Evolutionary conservation across 2,888 invertebrate genomes (phyloP), one percentile per base, ranked within the genome.

Genomic region (Julus scanicus): DNA sequence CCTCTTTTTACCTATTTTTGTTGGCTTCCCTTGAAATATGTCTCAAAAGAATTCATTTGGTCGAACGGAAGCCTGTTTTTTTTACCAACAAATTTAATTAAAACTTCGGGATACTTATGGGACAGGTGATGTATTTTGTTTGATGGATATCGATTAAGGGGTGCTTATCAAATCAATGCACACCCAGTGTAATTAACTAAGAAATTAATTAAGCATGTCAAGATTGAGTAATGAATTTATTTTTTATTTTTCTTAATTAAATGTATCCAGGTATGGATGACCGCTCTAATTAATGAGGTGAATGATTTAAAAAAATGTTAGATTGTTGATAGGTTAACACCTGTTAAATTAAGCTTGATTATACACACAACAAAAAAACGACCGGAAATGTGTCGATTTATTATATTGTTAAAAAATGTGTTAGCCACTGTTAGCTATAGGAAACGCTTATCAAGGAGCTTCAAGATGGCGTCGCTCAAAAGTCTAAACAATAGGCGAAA

Each of bases 11-110:
- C 5, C 63, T 8, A 13, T 63, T 63, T 11, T 53, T 17, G 63
- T 63, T 63, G n/a, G n/a, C 63, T 63, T 63, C n/a, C n/a, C 3
- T 63, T n/a, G 63, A 63, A 63, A 53, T 53, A 63, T 63, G 63
- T 63, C 63, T 63, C 63, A n/a, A 63, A 48, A 48, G 48, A 63
- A n/a, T 1, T 63, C 4, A 63, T 13, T 4, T 13, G n/a, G 3
- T 11, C 3, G 17, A 53, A 11, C 2, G 53, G 53, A 48, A 48
- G 48, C 48, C 48, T 48, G 48, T 9, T 48, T 15, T 15, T 53
- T 53, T 6, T 15, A 53, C 15, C 3, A 15, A 13, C 8, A 15
- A 53, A 2, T 53, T 63, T 63, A 63, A 63, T 63, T n/a, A 63
- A 63, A 63, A n/a, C n/a, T 17, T 63, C 8, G 17, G 3, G n/a